phyloP scores from a whole-genome alignment of 2,888 invertebrate species.

The Eulithis prunata region DNA sequence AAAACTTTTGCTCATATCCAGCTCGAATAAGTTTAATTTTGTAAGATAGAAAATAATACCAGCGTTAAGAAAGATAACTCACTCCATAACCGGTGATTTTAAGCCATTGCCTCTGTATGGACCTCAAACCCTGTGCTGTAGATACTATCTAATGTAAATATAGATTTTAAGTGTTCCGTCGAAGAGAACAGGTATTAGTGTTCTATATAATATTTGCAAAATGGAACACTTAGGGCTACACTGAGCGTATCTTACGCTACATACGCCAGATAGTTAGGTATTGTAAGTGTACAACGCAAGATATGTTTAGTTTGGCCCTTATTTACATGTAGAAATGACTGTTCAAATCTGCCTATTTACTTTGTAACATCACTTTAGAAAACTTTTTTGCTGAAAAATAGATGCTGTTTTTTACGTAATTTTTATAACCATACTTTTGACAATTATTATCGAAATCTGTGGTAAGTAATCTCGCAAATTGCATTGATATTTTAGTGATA shows the following conservation, averaged over 20 bases:
- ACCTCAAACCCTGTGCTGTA: neutral
- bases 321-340: neutral
- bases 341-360: neutral
- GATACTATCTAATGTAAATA: neutral
- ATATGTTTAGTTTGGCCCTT: neutral
- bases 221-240: neutral
- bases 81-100: neutral
- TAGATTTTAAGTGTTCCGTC: neutral
- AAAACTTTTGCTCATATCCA: too few relatives aligned
- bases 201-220: neutral
- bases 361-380: neutral
- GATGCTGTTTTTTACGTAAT: neutral
- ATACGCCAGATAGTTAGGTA: neutral
- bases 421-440: too few relatives aligned
- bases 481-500: too few relatives aligned
- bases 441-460: too few relatives aligned
- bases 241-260: constrained; percentile 1
- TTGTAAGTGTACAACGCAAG: neutral
- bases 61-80: neutral
- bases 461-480: too few relatives aligned
- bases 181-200: neutral
- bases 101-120: neutral
- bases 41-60: too few relatives aligned
- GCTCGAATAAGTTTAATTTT: too few relatives aligned
- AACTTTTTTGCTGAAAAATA: neutral